Evolutionary conservation across 2,113 vertebrate genomes (phyloP), one percentile per base, ranked within the genome.

Genomic region (Euleptes europaea): DNA sequence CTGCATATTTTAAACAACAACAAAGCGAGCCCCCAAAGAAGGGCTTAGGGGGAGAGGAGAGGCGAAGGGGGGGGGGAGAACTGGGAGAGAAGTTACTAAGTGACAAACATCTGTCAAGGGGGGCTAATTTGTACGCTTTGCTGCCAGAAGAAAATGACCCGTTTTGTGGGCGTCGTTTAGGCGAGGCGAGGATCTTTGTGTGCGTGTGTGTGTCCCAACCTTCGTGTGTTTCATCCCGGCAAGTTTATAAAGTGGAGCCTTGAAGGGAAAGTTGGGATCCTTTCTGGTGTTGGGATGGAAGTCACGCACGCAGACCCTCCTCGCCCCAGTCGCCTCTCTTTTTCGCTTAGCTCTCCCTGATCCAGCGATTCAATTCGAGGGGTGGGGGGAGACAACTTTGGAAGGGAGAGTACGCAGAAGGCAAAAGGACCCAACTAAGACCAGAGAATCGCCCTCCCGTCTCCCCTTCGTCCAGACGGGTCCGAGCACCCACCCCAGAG

Each of bases 1-100:
- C 97, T 98, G 98, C 98, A 99, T 99, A 99, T 98, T 99, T 99
- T 98, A 99, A 98, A 98, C 97, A 98, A 97, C 97, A 99, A 99
- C 98, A 99, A 99, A 98, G 98, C 97, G 95, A 71, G 76, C 67
- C 67, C 80, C 84, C 76, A 85, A 79, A 79, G 76, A 85, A 60
- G 77, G 76, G 76, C 51, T 85, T 72, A 97, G 97, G 97, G 96
- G 96, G 96, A 97, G 97, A 97, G 96, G 97, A 97, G 96, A 97
- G 93, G 95, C 93, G 93, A 88, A 93, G 94, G 94, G 92, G 70
- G 40, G 73, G 13, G 67, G 17, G 54, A 2, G 5, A 10, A 95
- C 95, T 97, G 97, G 96, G 95, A 96, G 96, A 98, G 96, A 98
- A 98, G 97, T 98, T 97, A 97, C 97, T 97, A 97, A 98, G 96